Evolutionary conservation across 2,113 vertebrate genomes (phyloP).

Genomic region (Murina feae): DNA sequence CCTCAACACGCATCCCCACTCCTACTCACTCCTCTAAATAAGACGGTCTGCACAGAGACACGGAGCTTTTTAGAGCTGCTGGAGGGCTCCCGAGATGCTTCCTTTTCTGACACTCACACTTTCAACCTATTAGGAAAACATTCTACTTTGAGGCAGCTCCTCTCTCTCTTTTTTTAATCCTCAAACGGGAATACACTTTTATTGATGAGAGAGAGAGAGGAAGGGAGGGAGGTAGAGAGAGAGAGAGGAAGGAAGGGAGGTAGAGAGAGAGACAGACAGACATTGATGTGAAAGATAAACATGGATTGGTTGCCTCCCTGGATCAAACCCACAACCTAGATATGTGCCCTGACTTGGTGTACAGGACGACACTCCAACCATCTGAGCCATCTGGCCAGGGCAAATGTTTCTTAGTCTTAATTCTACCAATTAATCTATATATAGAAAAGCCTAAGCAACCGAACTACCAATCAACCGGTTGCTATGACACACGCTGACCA

Average conservation of each 20-base stretch:
- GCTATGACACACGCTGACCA: too few species aligned
- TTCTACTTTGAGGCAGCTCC: background rate
- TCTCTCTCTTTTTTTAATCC: background rate
- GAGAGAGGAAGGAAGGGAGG: background rate
- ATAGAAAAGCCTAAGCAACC: too few species aligned
- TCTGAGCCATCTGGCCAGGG: background rate
- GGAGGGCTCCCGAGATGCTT: slow-evolving; percentile 20
- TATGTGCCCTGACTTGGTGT: background rate
- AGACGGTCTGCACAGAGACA: background rate
- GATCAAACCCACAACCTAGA: background rate
- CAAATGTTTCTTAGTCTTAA: background rate
- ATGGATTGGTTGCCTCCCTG: background rate
- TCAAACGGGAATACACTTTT: background rate
- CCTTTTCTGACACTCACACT: background rate
- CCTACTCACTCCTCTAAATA: slow-evolving; percentile 4
- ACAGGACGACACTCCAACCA: background rate
- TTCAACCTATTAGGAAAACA: slow-evolving; percentile 5
- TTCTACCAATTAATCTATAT: background rate
- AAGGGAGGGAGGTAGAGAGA: too few species aligned
- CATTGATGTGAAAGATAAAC: background rate
- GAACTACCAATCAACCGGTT: too few species aligned
- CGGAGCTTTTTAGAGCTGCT: background rate
- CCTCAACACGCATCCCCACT: background rate
- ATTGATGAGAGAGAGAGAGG: background rate
- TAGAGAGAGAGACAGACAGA: background rate